Evolutionary conservation across 1,140 invertebrate genomes (phyloP).

Genomic region (Kradibia gibbosae): DNA sequence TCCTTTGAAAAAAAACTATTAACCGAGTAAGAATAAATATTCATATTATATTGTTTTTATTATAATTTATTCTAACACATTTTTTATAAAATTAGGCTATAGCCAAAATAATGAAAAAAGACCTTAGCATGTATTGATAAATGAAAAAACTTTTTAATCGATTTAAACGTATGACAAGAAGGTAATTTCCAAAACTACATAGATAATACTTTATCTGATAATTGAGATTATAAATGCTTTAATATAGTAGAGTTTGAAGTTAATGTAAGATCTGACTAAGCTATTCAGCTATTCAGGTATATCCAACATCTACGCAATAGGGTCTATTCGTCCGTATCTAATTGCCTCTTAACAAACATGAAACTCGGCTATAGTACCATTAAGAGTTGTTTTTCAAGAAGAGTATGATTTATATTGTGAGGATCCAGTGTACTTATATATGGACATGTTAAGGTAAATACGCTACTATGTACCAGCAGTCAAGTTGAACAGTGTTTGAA

Average conservation of each 20-base stretch:
- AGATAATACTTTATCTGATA: slow-evolving; percentile 43
- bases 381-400: slow-evolving; percentile 24
- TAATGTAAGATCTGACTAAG: slow-evolving; percentile 62
- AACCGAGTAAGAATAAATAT: too few relatives aligned
- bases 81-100: too few relatives aligned
- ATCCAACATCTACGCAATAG: slow-evolving; percentile 46
- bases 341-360: slow-evolving; percentile 60
- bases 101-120: too few relatives aligned
- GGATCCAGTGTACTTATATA: neutral
- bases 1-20: too few relatives aligned
- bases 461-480: neutral
- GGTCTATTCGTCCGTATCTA: slow-evolving; percentile 55
- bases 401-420: neutral
- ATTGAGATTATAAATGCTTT: slow-evolving; percentile 56
- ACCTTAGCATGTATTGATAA: neutral
- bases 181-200: neutral
- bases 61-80: too few relatives aligned
- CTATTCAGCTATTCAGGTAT: slow-evolving; percentile 58
- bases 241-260: slow-evolving; percentile 56
- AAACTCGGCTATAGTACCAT: slow-evolving; percentile 42
- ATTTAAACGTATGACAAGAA: neutral
- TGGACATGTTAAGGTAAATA: neutral
- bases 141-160: neutral
- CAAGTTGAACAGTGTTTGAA: neutral
- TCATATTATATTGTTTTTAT: too few relatives aligned